Evolutionary conservation across 2,797 vertebrate genomes (phyloP).

Genomic region (Chelon labrosus): DNA sequence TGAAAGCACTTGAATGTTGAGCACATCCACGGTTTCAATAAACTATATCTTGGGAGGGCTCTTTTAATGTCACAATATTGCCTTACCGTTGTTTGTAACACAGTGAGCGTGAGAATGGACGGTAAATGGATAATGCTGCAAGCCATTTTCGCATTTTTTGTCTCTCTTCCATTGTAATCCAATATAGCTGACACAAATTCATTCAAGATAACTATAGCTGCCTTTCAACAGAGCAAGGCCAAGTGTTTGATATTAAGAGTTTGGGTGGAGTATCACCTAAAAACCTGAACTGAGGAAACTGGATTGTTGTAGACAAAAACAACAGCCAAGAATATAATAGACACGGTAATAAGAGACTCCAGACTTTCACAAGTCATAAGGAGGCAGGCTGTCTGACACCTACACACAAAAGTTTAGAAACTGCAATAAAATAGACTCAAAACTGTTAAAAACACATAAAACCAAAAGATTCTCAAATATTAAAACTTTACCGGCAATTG

Average conservation of each 20-base stretch:
- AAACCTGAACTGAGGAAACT: slow-evolving; percentile 30
- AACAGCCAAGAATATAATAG: slow-evolving; percentile 20
- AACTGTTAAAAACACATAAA: neutral
- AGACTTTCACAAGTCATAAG: neutral
- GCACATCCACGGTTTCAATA: neutral
- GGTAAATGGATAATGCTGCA: neutral
- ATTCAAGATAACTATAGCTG: slow-evolving; percentile 6
- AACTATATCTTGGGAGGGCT: neutral
- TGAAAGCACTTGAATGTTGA: neutral
- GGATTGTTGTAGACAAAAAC: slow-evolving; percentile 28
- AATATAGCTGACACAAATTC: slow-evolving; percentile 22
- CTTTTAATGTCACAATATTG: neutral
- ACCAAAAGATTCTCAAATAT: neutral
- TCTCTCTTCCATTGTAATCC: slow-evolving; percentile 1
- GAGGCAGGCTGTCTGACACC: neutral
- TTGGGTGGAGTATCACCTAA: slow-evolving; percentile 26
- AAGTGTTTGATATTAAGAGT: slow-evolving; percentile 8
- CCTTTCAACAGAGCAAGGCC: neutral
- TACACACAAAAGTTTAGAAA: neutral
- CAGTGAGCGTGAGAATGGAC: neutral
- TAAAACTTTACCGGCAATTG: neutral
- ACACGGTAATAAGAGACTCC: slow-evolving; percentile 9
- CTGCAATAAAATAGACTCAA: neutral
- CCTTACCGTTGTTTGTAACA: slow-evolving; percentile 7
- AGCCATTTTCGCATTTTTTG: slow-evolving; percentile 11